A percentile compares a stretch with the other conserved stretches of the same genome.
Conservation (phyloP, 1,140 invertebrate species). For the Anthonomus grandis region DNA sequence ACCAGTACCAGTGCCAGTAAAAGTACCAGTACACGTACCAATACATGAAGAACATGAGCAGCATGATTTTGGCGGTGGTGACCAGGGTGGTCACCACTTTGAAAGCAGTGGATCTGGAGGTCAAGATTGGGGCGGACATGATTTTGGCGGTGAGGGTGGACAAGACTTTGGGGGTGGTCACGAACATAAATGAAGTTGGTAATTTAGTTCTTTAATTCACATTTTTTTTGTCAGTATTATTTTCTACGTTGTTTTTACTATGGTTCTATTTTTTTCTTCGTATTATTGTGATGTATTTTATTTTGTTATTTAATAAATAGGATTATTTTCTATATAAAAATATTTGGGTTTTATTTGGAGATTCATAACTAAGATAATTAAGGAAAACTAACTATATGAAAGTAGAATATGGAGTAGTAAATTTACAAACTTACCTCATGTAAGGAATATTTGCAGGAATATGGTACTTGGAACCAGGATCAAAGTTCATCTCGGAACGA, state of each 20-base stretch:
- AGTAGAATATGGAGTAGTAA: no score
- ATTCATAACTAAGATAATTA: no score
- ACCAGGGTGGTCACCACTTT: constrained; percentile 28
- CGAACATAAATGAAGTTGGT: no score
- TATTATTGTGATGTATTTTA: constrained; percentile 39
- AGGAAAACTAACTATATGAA: no score
- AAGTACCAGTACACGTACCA: constrained; percentile 61
- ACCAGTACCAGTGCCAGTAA: constrained; percentile 59
- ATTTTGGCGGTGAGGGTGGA: constrained; percentile 32
- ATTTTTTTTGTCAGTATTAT: constrained; percentile 55
- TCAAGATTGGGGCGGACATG: constrained; percentile 10
- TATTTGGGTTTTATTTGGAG: background rate
- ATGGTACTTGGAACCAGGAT: constrained; percentile 88
- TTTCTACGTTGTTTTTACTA: constrained; percentile 52
- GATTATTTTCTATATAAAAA: no score
- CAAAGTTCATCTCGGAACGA: constrained; percentile 83
- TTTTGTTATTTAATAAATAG: constrained; percentile 36
- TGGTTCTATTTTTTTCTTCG: no score
- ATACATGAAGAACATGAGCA: constrained; percentile 51
- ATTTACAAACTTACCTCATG: constrained; percentile 76
- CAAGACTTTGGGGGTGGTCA: constrained; percentile 26
- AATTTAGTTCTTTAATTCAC: constrained; percentile 29
- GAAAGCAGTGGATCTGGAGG: constrained; percentile 23
- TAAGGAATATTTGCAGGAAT: constrained; percentile 87
- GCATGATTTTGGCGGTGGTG: constrained; percentile 39